phyloP scores from a whole-genome alignment of 1,140 invertebrate genomes.

The Meloidogyne hapla region DNA sequence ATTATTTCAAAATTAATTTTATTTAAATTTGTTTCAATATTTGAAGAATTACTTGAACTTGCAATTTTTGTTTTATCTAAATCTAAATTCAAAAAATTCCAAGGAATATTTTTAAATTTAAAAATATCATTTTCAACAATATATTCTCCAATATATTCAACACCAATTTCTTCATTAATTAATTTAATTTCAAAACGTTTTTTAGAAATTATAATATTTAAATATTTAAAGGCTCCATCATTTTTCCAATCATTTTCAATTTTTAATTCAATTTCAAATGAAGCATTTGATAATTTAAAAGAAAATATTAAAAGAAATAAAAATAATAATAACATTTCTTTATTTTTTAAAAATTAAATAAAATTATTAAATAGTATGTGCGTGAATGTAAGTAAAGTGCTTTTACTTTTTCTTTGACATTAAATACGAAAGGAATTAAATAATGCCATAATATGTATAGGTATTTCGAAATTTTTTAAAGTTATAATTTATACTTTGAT shows the following conservation, averaged over 20 bases:
- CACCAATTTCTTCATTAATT: neutral
- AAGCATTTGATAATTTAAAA: neutral
- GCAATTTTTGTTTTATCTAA: neutral
- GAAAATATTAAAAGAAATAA: constrained; percentile 3
- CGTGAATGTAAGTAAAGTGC: too few species aligned
- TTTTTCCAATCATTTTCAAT: neutral
- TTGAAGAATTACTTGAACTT: neutral
- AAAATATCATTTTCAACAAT: neutral
- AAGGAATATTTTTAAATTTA: neutral
- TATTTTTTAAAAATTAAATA: neutral
- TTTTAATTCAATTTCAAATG: neutral
- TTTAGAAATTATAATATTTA: neutral
- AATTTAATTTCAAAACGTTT: neutral
- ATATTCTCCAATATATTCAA: neutral
- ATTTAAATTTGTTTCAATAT: neutral
- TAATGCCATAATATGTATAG: too few species aligned
- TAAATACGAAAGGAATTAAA: too few species aligned
- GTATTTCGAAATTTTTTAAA: too few species aligned
- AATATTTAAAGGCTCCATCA: neutral
- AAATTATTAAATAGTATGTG: too few species aligned
- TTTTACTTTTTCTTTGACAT: too few species aligned
- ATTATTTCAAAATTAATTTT: constrained; percentile 3
- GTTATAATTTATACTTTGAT: too few species aligned
- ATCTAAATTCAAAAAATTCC: neutral
- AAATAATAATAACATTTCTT: neutral